Evolutionary conservation across 2,797 vertebrate species (phyloP).

Genomic region (Margarornis squamiger): DNA sequence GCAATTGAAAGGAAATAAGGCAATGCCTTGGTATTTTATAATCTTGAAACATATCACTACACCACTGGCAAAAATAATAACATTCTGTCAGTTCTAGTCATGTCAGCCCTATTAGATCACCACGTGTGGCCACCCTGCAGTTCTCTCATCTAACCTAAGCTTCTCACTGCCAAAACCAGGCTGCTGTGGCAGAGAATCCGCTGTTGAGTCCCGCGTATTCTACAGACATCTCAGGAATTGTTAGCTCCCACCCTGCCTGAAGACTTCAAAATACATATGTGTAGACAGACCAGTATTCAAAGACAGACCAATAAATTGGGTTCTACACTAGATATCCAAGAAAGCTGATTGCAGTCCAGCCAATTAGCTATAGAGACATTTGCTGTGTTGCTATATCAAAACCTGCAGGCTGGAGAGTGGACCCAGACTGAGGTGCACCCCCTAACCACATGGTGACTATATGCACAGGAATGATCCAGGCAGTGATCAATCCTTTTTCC

Average conservation of each 20-base stretch:
- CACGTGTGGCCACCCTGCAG: not conserved
- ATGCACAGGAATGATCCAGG: not conserved
- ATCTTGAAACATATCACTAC: not conserved
- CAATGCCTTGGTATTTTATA: not conserved
- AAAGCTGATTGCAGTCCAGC: not conserved
- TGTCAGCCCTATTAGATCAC: not conserved
- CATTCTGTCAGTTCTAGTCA: not conserved
- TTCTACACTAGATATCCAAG: not conserved
- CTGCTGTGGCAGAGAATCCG: not conserved
- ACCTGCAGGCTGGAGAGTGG: not conserved
- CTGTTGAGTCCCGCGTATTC: not conserved
- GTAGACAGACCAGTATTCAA: not conserved
- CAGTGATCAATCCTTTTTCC: not conserved
- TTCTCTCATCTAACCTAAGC: not conserved
- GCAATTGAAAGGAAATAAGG: not conserved
- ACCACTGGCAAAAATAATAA: not conserved
- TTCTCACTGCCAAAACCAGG: not conserved
- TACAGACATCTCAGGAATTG: not conserved
- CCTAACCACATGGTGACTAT: too few species aligned
- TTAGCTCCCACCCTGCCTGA: not conserved
- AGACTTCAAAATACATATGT: not conserved
- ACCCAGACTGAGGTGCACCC: not conserved
- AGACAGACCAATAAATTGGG: not conserved
- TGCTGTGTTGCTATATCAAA: not conserved
- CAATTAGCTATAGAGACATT: not conserved